Percentiles rank a stretch among this genome's conserved stretches.
Conservation (phyloP, 2,797 vertebrate species). For the Paguma larvata region DNA sequence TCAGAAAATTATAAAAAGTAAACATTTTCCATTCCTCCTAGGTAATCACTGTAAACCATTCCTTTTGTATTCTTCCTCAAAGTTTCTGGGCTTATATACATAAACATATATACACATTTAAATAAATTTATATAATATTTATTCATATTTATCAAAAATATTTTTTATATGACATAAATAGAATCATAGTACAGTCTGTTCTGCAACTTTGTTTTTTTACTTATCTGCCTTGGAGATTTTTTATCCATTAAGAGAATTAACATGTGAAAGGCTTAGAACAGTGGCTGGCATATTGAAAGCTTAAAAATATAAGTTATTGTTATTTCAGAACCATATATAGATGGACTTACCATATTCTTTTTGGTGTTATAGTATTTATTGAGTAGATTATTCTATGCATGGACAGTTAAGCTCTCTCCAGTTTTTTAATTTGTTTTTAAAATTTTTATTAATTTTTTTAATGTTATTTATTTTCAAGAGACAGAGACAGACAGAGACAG, state of each 20-base stretch:
- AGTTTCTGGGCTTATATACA: not conserved
- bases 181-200: not conserved
- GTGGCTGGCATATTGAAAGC: not conserved
- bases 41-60: not conserved
- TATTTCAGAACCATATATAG: not conserved
- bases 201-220: not conserved
- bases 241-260: not conserved
- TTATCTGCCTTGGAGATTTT: not conserved
- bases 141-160: not conserved
- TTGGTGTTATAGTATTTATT: not conserved
- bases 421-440: constrained; percentile 32
- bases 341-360: not conserved
- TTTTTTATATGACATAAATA: not conserved
- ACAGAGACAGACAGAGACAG: too few relatives aligned
- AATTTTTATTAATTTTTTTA: not conserved
- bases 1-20: constrained; percentile 5
- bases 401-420: not conserved
- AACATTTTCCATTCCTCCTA: not conserved
- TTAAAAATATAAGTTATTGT: not conserved
- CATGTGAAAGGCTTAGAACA: not conserved
- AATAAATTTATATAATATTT: not conserved
- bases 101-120: not conserved
- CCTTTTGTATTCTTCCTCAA: not conserved
- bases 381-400: not conserved
- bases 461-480: too few relatives aligned